These are phyloP conservation scores for Zaprionus inermis DNA, from an alignment of 1,140 invertebrate genomes.

Conservation along the genomic window DNA sequence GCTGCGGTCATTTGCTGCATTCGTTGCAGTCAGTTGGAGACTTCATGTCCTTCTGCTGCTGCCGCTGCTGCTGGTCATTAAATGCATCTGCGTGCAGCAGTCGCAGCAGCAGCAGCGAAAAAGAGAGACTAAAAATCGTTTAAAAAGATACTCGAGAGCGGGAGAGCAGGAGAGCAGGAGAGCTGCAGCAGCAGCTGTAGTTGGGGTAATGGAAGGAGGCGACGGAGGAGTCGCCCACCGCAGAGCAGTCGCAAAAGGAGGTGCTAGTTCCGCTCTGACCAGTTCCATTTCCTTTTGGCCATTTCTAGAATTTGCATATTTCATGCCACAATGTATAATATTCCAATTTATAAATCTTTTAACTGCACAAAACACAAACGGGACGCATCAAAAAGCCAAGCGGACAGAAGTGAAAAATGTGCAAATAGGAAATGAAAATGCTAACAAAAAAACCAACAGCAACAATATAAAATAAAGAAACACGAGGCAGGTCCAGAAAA, in stretches of 20 bases:
- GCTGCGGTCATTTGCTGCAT: constrained; percentile 50
- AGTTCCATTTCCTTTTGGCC: constrained; percentile 79
- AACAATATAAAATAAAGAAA: constrained; percentile 29
- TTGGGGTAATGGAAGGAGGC: not conserved
- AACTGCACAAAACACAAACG: constrained; percentile 77
- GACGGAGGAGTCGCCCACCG: not conserved
- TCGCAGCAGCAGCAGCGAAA: constrained; percentile 21
- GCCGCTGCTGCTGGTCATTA: constrained; percentile 57
- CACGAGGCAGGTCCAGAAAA: not conserved
- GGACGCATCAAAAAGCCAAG: constrained; percentile 74
- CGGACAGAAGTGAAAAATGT: constrained; percentile 73
- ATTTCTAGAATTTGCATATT: constrained; percentile 80
- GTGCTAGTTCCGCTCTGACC: constrained; percentile 60
- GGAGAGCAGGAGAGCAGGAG: not conserved
- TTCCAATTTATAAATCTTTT: constrained; percentile 83
- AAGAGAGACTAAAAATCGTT: constrained; percentile 51
- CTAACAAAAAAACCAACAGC: constrained; percentile 41
- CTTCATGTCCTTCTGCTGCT: constrained; percentile 31
- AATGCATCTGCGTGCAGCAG: constrained; percentile 63
- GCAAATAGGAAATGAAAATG: constrained; percentile 78
- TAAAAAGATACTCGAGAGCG: constrained; percentile 25
- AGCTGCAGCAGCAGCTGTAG: not conserved
- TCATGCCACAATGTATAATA: constrained; percentile 82
- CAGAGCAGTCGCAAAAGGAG: constrained; percentile 18
- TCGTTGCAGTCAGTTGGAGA: constrained; percentile 59